Evolutionary conservation across 2,113 vertebrate species (phyloP).

Genomic region (Nibea albiflora): DNA sequence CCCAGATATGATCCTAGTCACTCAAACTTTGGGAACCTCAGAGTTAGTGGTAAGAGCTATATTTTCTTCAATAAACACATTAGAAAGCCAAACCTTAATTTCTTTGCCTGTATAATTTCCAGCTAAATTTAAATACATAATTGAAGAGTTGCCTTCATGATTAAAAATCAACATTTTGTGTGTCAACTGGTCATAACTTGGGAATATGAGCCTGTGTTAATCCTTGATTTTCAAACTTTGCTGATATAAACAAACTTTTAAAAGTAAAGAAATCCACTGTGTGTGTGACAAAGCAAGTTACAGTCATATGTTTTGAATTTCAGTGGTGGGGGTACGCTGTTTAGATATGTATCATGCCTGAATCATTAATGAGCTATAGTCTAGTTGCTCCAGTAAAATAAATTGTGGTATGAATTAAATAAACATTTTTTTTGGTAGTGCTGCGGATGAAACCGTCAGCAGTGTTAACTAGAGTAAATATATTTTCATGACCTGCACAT

Average conservation of each 20-base stretch:
- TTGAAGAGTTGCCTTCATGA: conserved; percentile 42
- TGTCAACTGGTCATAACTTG: neutral
- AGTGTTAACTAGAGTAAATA: neutral
- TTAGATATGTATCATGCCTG: neutral
- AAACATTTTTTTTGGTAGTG: neutral
- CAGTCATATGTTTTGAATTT: conserved; percentile 3
- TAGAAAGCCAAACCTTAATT: conserved; percentile 40
- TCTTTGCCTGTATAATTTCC: conserved; percentile 44
- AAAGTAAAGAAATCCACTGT: neutral
- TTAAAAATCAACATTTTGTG: conserved; percentile 26
- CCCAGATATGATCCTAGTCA: conserved; percentile 27
- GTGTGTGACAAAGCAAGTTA: neutral
- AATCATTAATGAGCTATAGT: neutral
- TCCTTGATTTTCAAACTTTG: conserved; percentile 12
- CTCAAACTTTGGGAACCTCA: conserved; percentile 31
- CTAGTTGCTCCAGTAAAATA: neutral
- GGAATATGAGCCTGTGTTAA: neutral
- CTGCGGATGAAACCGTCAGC: neutral
- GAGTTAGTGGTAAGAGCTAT: conserved; percentile 6
- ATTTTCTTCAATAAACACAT: conserved; percentile 14
- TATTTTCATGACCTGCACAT: neutral
- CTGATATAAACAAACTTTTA: neutral
- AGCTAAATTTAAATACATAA: conserved; percentile 46
- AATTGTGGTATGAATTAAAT: neutral
- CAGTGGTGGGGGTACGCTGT: neutral